Evolutionary conservation across 2,888 invertebrate species (phyloP).

Genomic region (Campaea margaritaria): DNA sequence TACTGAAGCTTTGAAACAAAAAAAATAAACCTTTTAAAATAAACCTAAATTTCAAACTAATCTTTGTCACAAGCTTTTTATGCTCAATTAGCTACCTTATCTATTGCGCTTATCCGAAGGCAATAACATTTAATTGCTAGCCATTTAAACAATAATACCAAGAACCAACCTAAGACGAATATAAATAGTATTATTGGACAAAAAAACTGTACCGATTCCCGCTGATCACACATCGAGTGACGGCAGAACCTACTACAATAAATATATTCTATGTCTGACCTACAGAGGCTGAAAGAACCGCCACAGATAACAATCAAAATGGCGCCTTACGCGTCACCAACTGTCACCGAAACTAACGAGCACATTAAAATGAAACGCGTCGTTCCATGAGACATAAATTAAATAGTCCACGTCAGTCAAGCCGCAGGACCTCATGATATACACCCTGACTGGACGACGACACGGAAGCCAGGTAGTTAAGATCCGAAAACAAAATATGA

Average conservation of each 20-base stretch:
- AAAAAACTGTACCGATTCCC: slow-evolving; percentile 46
- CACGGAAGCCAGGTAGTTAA: slow-evolving; percentile 83
- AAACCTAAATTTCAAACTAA: not conserved
- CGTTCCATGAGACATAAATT: slow-evolving; percentile 80
- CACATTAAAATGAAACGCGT: slow-evolving; percentile 79
- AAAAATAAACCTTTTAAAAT: too few species aligned
- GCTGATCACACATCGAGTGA: slow-evolving; percentile 46
- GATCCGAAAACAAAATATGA: slow-evolving; percentile 78
- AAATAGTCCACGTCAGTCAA: slow-evolving; percentile 81
- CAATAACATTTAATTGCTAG: slow-evolving; percentile 26
- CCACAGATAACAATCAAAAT: slow-evolving; percentile 76
- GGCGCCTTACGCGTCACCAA: slow-evolving; percentile 79
- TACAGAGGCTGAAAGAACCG: slow-evolving; percentile 58
- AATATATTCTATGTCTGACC: slow-evolving; percentile 50
- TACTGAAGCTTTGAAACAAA: slow-evolving; percentile 40
- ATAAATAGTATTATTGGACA: slow-evolving; percentile 35
- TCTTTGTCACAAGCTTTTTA: slow-evolving; percentile 13
- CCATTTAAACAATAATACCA: slow-evolving; percentile 28
- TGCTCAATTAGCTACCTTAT: slow-evolving; percentile 14
- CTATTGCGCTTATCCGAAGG: slow-evolving; percentile 17
- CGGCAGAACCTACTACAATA: slow-evolving; percentile 32
- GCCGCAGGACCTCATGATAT: slow-evolving; percentile 68
- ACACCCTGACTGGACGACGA: slow-evolving; percentile 74
- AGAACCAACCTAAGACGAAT: slow-evolving; percentile 24
- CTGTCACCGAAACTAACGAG: slow-evolving; percentile 77